Evolutionary conservation across 2,797 vertebrate species (phyloP), one percentile per base, ranked within the genome.

Genomic region (Cirrhinus mrigala): DNA sequence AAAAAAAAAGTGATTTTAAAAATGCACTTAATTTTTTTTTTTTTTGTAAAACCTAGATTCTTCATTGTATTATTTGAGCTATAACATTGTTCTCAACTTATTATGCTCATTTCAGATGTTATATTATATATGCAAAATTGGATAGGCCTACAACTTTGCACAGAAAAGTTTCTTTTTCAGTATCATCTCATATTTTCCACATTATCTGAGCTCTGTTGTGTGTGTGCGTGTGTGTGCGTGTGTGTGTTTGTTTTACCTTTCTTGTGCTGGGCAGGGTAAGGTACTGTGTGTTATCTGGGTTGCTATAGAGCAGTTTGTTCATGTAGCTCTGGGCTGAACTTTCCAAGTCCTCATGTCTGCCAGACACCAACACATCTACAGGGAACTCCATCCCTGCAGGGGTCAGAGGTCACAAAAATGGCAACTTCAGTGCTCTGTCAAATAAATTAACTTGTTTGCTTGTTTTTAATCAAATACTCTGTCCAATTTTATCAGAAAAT

Each of bases 361-460:
- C 93, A 48, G 79, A 90, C 33, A 89, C 89, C 92, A 97, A 87
- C 48, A 95, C 78, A 89, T 97, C 96, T 93, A 97, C 96, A 87
- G 96, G 96, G 92, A 96, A 97, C 54, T 93, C 92, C 96, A 97
- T 97, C 84, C 82, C 96, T 94, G 48, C 54, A 83, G 5, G 20
- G 20, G n/a, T 58, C 15, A 82, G 68, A 71, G 37, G 24, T 60
- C 48, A 76, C 29, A 44, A 64, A 79, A 33, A 71, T 15, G 6
- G 0, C 70, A 60, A 64, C n/a, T 37, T 74, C 37, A 20, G 20
- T 7, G 1, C 40, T 27, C 15, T 20, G 46, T 29, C 37, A 64
- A 6, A 27, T 27, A 14, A 27, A 62, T 33, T 52, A 2, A 75
- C 33, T 20, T 1, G 9, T n/a, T 77, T 37, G 7, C 16, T 68